These are phyloP conservation scores for Heliconius sara DNA, from an alignment of 2,888 invertebrate genomes.

Conservation along the genomic window DNA sequence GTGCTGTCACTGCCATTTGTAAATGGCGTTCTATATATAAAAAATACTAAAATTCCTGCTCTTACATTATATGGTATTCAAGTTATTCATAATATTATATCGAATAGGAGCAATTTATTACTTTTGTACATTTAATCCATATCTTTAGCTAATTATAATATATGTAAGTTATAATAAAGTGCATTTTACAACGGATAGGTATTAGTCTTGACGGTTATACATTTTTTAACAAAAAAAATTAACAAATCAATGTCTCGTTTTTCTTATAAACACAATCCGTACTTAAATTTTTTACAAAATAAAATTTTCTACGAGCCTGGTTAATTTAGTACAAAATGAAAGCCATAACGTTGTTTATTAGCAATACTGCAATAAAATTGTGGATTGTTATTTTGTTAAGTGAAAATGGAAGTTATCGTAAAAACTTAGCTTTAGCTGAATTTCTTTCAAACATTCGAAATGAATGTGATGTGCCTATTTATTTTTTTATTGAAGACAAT, in stretches of 20 bases:
- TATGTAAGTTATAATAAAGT: slow-evolving; percentile 49
- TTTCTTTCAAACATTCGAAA: slow-evolving; percentile 66
- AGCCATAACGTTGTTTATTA: slow-evolving; percentile 68
- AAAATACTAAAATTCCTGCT: slow-evolving; percentile 9
- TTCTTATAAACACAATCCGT: slow-evolving; percentile 25
- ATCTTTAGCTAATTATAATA: slow-evolving; percentile 46
- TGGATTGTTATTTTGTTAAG: slow-evolving; percentile 66
- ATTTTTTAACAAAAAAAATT: slow-evolving; percentile 8
- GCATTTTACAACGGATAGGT: slow-evolving; percentile 54
- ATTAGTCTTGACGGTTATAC: slow-evolving; percentile 45
- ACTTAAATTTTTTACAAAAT: slow-evolving; percentile 43
- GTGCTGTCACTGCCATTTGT: slow-evolving; percentile 25
- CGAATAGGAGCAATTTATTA: slow-evolving; percentile 49
- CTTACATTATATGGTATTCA: background rate
- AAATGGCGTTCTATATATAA: slow-evolving; percentile 1
- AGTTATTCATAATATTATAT: slow-evolving; percentile 38
- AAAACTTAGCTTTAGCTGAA: slow-evolving; percentile 66
- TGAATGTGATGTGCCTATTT: slow-evolving; percentile 81
- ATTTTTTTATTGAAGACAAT: slow-evolving; percentile 73
- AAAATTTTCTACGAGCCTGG: slow-evolving; percentile 40
- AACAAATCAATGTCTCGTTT: background rate
- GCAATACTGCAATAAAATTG: slow-evolving; percentile 76
- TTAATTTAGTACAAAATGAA: slow-evolving; percentile 73
- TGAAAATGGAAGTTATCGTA: slow-evolving; percentile 60
- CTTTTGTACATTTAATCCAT: slow-evolving; percentile 55